Evolutionary conservation across 2,113 vertebrate species (phyloP), one percentile per base, ranked within the genome.

Genomic region (Leptobrachium leishanense): DNA sequence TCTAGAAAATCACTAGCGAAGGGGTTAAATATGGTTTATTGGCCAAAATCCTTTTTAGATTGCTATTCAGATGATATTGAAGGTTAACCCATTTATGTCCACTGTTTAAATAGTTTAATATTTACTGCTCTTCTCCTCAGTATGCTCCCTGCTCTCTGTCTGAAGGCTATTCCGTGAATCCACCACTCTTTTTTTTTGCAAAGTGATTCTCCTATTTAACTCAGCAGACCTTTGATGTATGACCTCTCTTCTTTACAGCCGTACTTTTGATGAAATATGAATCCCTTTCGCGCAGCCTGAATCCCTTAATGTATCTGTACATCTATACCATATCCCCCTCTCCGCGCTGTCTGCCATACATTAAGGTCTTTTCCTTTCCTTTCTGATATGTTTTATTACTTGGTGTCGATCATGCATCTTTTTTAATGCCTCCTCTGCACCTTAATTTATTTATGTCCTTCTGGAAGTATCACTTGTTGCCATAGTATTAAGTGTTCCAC

Each of bases 391-490:
- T 68, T 57, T 77, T 77, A 69, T n/a, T 65, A 68, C n/a, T 15
- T 31, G 15, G 41, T 59, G 75, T 69, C 66, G 50, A 77, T 63
- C 40, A 40, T 57, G 75, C 75, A 59, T 64, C 55, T 15, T 59
- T 59, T 59, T 59, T 59, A 59, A 59, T 13, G 46, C 9, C 43
- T 77, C 68, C 53, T 59, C 15, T 44, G 75, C 50, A 10, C 53
- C 59, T 57, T 77, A 11, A 69, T 77, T 77, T 77, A 77, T 69
- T 77, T 77, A 77, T 77, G 66, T 77, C 54, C 66, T 68, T 54
- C 53, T 5, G 66, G 44, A 68, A 53, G 57, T 57, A 11, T 59
- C 65, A 43, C 43, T 43, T 77, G 76, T n/a, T 77, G 68, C 76
- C 40, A 42, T 31, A 6, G 55, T 50, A 67, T 77, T 77, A 63